These are phyloP conservation scores for Cynopterus sphinx DNA, from an alignment of 2,797 vertebrate genomes.

Conservation along the genomic window DNA sequence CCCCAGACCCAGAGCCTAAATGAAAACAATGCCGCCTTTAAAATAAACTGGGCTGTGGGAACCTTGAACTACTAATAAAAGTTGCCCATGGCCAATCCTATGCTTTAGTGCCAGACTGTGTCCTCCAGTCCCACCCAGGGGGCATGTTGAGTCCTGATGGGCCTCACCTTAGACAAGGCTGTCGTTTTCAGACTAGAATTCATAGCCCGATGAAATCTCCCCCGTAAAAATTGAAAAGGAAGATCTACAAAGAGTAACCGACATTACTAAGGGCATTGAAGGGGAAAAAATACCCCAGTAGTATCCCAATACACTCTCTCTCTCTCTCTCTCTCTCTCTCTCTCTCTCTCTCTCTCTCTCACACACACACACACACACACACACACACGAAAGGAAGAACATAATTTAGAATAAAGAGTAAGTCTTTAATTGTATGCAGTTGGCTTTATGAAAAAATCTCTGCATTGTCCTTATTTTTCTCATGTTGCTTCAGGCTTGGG, in stretches of 20 bases:
- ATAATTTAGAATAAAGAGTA: background rate
- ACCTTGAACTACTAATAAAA: conserved; percentile 18
- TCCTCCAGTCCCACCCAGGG: background rate
- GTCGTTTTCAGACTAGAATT: background rate
- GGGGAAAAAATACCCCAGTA: background rate
- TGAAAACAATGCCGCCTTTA: background rate
- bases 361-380: background rate
- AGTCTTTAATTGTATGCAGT: background rate
- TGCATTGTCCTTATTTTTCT: background rate
- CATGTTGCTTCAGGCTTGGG: background rate
- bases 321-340: background rate
- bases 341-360: background rate
- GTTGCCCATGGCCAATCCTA: background rate
- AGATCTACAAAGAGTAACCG: background rate
- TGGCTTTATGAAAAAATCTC: background rate
- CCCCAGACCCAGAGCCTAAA: background rate
- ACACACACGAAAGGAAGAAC: background rate
- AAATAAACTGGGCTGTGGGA: background rate
- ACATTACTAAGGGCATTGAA: background rate
- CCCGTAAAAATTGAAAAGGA: no score
- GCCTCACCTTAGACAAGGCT: background rate
- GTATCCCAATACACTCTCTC: no score
- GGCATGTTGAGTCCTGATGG: background rate
- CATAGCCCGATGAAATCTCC: background rate
- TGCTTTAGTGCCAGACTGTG: background rate